These are phyloP conservation scores for Eumeta japonica DNA, from an alignment of 1,140 invertebrate species.

Conservation along the genomic window DNA sequence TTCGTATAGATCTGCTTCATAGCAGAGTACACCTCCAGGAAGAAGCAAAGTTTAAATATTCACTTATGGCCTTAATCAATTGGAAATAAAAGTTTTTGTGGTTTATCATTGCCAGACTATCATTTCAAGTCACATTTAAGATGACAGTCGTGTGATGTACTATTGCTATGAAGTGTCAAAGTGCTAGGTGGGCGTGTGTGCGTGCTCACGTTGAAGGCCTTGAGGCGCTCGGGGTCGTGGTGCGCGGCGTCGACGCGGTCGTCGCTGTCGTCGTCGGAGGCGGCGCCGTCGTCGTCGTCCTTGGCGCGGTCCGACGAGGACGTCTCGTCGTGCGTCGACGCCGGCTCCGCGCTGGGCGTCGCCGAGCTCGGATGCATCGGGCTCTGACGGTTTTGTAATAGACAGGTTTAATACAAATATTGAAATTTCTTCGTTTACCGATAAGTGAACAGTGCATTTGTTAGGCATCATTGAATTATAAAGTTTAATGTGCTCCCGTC, in stretches of 20 bases:
- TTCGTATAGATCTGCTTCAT: too few species aligned
- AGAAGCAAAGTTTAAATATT: too few species aligned
- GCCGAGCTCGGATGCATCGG: slow-evolving; percentile 59
- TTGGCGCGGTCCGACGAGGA: slow-evolving; percentile 85
- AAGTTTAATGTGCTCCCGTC: neutral
- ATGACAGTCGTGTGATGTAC: too few species aligned
- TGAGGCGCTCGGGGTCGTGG: slow-evolving; percentile 92
- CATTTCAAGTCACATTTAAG: too few species aligned
- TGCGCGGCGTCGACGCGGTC: slow-evolving; percentile 84
- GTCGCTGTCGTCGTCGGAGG: slow-evolving; percentile 86
- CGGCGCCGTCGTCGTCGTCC: slow-evolving; percentile 86
- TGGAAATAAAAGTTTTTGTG: too few species aligned
- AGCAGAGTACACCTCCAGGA: too few species aligned
- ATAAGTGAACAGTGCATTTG: too few species aligned
- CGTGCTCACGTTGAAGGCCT: slow-evolving; percentile 87
- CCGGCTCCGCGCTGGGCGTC: slow-evolving; percentile 60
- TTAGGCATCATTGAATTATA: too few species aligned
- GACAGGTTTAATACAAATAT: neutral
- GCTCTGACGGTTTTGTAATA: slow-evolving; percentile 54
- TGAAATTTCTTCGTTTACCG: neutral
- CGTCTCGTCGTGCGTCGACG: slow-evolving; percentile 83
- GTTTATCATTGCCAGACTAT: too few species aligned
- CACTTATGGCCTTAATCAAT: too few species aligned
- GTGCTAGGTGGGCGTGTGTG: too few species aligned
- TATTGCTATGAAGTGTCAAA: too few species aligned